phyloP scores from a whole-genome alignment of 2,888 invertebrate species.

The Rapana venosa region DNA sequence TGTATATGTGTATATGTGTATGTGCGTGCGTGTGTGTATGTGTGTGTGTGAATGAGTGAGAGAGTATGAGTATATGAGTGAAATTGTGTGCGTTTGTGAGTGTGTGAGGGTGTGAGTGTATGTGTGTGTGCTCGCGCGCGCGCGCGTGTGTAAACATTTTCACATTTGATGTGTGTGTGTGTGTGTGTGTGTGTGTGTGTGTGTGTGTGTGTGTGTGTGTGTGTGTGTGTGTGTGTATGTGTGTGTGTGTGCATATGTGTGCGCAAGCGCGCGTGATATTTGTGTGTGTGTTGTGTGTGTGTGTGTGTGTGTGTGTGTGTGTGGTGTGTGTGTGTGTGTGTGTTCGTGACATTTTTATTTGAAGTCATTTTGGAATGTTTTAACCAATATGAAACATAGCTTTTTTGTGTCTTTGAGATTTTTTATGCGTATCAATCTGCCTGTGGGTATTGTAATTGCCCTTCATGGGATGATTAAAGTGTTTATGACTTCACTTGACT shows the following conservation, averaged over 20 bases:
- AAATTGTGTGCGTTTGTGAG: neutral
- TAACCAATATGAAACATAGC: no score
- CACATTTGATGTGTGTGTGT: neutral
- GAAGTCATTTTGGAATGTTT: no score
- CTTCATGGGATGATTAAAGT: no score
- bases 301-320: neutral
- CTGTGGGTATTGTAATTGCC: no score
- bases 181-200: neutral
- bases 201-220: constrained; percentile 1
- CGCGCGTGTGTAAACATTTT: neutral
- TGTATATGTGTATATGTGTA: neutral
- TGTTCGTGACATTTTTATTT: no score
- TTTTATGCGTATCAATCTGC: no score
- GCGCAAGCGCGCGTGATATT: neutral
- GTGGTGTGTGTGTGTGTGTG: no score
- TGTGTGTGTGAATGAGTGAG: neutral
- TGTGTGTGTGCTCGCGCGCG: neutral
- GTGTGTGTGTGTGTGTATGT: neutral
- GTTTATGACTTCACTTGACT: no score
- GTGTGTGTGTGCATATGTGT: neutral
- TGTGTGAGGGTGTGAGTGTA: neutral
- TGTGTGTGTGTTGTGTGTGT: neutral
- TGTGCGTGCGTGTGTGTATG: neutral
- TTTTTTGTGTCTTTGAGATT: no score
- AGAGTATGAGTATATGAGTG: neutral